These are phyloP conservation scores for Virgularia gustaviana DNA, from an alignment of 92 coral and sea anemone species.

Conservation along the genomic window DNA sequence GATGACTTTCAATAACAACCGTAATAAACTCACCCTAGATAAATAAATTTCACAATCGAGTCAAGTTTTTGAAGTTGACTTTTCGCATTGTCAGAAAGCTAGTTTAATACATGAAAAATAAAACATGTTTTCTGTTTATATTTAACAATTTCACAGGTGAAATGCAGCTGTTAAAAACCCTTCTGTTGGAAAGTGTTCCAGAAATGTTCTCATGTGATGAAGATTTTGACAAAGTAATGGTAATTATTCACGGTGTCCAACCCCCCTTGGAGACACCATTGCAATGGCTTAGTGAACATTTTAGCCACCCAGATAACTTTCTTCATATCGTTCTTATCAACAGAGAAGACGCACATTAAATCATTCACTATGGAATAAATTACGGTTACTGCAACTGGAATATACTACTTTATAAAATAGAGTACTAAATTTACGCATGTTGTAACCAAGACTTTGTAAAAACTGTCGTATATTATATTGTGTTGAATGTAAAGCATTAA, in stretches of 20 bases:
- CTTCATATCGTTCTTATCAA: conserved; percentile 63
- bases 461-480: too few species aligned
- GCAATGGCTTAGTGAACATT: conserved; percentile 98
- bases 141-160: conserved; percentile 59
- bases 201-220: conserved; percentile 56
- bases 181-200: conserved; percentile 70
- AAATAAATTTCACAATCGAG: too few species aligned
- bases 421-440: not conserved
- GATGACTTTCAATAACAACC: too few species aligned
- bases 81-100: too few species aligned
- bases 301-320: conserved; percentile 94
- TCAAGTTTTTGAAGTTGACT: too few species aligned
- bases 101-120: too few species aligned
- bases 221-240: conserved; percentile 69
- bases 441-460: not conserved
- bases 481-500: too few species aligned
- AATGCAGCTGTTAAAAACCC: conserved; percentile 63
- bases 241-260: conserved; percentile 88
- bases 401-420: not conserved
- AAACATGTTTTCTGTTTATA: not conserved
- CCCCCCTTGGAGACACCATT: conserved; percentile 91
- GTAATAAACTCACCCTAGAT: too few species aligned
- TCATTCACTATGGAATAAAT: too few species aligned
- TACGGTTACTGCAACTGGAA: too few species aligned
- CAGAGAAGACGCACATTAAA: too few species aligned